phyloP scores from a whole-genome alignment of 1,140 invertebrate genomes.

The Drosophila parvula region DNA sequence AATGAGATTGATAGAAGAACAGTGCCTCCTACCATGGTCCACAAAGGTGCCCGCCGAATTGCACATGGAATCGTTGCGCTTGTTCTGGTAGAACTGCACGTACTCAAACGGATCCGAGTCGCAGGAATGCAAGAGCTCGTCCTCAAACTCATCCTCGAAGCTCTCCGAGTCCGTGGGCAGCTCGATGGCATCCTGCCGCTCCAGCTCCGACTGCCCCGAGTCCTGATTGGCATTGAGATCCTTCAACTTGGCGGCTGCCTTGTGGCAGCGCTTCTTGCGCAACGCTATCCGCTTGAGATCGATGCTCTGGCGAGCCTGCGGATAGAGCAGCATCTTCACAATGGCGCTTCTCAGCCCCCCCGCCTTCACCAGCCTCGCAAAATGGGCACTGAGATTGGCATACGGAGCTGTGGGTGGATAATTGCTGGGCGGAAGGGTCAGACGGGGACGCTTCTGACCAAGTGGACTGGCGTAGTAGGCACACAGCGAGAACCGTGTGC shows the following conservation, averaged over 20 bases:
- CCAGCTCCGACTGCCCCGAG: constrained; percentile 73
- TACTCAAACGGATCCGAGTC: constrained; percentile 87
- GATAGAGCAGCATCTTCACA: constrained; percentile 89
- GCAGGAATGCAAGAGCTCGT: constrained; percentile 82
- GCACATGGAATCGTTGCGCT: constrained; percentile 64
- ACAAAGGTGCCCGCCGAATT: constrained; percentile 84
- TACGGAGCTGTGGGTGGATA: constrained; percentile 89
- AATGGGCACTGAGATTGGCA: constrained; percentile 89
- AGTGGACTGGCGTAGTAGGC: constrained; percentile 73
- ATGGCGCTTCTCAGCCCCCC: constrained; percentile 89
- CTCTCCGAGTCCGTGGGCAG: constrained; percentile 80
- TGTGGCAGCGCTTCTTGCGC: constrained; percentile 85
- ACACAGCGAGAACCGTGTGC: constrained; percentile 85
- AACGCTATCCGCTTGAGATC: constrained; percentile 84
- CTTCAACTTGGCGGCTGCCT: constrained; percentile 83
- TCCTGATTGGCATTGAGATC: constrained; percentile 52
- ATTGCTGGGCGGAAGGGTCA: constrained; percentile 86
- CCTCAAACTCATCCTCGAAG: constrained; percentile 55
- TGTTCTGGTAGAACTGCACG: constrained; percentile 87
- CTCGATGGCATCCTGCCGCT: constrained; percentile 87
- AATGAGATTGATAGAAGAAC: constrained; percentile 77
- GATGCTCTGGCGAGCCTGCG: constrained; percentile 85
- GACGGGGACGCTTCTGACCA: constrained; percentile 82
- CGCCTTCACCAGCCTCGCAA: constrained; percentile 89
- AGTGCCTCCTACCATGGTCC: constrained; percentile 82